Conservation (phyloP, 2,113 vertebrate species). For the Phyllostomus hastatus region DNA sequence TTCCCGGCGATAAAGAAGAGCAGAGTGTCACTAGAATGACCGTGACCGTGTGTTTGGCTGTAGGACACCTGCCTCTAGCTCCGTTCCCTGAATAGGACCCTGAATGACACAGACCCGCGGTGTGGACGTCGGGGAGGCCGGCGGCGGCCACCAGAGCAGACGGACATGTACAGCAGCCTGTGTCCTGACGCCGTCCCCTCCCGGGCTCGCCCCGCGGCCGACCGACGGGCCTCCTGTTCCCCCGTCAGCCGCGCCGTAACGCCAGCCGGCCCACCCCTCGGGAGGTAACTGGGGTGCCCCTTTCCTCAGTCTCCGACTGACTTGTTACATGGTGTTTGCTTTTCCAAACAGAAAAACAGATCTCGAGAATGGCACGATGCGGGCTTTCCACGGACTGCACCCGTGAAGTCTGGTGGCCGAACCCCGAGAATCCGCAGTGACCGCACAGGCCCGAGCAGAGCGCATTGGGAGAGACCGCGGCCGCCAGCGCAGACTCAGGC, state of each 20-base stretch:
- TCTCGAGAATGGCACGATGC: not conserved
- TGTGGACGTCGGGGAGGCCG: accelerated
- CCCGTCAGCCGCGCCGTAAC: accelerated
- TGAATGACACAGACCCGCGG: no score
- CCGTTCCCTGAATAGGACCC: not conserved
- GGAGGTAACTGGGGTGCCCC: accelerated
- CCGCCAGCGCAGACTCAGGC: not conserved
- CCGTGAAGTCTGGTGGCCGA: not conserved
- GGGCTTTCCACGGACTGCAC: not conserved
- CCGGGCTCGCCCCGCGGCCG: accelerated
- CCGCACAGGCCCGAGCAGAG: accelerated
- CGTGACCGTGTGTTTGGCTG: not conserved
- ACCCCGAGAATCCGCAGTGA: not conserved
- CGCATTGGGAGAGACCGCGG: not conserved
- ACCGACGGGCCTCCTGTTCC: accelerated
- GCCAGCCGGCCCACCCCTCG: accelerated
- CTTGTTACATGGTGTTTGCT: not conserved
- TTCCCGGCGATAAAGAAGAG: not conserved
- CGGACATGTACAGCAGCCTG: accelerated
- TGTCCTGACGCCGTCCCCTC: accelerated
- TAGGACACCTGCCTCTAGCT: not conserved
- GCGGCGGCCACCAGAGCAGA: accelerated
- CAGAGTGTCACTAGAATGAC: not conserved
- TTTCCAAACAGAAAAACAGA: not conserved
- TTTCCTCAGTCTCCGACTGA: accelerated